These are phyloP conservation scores for Nemurella pictetii DNA, from an alignment of 2,888 invertebrate species.

Conservation along the genomic window DNA sequence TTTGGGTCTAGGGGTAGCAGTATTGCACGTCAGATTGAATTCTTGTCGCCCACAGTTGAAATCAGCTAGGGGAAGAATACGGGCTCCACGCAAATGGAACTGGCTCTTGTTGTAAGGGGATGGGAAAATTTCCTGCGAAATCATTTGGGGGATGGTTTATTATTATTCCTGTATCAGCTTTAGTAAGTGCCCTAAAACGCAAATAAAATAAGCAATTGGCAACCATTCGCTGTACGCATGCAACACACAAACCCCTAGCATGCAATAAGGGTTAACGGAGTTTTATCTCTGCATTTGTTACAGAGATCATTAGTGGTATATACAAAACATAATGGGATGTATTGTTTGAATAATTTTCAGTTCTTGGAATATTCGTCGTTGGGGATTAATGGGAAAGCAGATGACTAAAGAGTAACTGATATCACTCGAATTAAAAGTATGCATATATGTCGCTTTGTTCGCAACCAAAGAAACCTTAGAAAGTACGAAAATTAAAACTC, in stretches of 20 bases:
- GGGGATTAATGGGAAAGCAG: background rate
- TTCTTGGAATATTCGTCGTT: background rate
- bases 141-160: background rate
- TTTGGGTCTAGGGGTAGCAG: background rate
- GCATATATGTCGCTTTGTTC: too few species aligned
- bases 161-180: background rate
- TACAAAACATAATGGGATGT: background rate
- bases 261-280: background rate
- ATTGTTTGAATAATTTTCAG: background rate
- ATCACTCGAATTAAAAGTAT: too few species aligned
- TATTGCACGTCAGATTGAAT: background rate
- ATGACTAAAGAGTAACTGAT: background rate
- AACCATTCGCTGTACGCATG: background rate
- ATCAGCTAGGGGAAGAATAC: background rate
- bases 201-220: background rate
- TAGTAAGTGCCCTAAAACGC: background rate
- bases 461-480: too few species aligned
- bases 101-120: background rate
- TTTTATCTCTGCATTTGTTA: background rate
- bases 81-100: background rate
- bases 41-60: background rate
- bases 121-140: background rate
- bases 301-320: background rate
- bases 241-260: background rate
- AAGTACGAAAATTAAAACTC: too few species aligned